Conservation (phyloP, 2,797 vertebrate genomes). For the Petrocephalus sullivani region DNA sequence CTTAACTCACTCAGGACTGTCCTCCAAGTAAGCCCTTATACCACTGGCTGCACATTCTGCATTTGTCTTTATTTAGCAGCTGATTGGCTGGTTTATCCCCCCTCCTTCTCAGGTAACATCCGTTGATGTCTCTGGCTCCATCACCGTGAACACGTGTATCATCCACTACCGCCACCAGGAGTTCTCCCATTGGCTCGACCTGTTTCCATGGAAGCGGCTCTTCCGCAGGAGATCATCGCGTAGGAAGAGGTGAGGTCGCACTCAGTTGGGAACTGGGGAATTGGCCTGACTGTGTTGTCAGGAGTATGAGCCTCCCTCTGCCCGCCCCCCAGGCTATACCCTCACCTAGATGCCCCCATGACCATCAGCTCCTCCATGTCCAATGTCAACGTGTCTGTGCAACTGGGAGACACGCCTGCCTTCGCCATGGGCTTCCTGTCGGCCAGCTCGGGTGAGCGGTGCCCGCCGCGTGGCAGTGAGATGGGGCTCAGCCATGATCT, state of each 20-base stretch:
- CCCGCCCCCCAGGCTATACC: conserved; percentile 65
- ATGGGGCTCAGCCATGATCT: neutral
- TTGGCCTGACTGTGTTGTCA: conserved; percentile 32
- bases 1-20: conserved; percentile 79
- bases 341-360: conserved; percentile 81
- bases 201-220: conserved; percentile 74
- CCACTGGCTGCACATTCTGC: neutral
- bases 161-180: conserved; percentile 97
- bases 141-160: conserved; percentile 87
- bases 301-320: conserved; percentile 40
- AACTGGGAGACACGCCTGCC: conserved; percentile 88
- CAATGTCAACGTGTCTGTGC: conserved; percentile 86
- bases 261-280: neutral
- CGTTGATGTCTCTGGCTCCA: conserved; percentile 75
- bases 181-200: conserved; percentile 86
- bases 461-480: neutral
- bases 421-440: conserved; percentile 92
- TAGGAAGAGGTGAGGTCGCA: conserved; percentile 56
- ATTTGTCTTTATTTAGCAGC: neutral
- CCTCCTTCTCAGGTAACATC: conserved; percentile 72
- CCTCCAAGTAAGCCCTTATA: conserved; percentile 67
- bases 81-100: conserved; percentile 9
- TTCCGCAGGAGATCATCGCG: conserved; percentile 53
- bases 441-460: conserved; percentile 70
- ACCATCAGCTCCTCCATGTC: conserved; percentile 77